A percentile compares a stretch with the other conserved stretches of the same genome.
phyloP scores from a whole-genome alignment of 2,888 invertebrate species.

The Diadegma fenestrale region DNA sequence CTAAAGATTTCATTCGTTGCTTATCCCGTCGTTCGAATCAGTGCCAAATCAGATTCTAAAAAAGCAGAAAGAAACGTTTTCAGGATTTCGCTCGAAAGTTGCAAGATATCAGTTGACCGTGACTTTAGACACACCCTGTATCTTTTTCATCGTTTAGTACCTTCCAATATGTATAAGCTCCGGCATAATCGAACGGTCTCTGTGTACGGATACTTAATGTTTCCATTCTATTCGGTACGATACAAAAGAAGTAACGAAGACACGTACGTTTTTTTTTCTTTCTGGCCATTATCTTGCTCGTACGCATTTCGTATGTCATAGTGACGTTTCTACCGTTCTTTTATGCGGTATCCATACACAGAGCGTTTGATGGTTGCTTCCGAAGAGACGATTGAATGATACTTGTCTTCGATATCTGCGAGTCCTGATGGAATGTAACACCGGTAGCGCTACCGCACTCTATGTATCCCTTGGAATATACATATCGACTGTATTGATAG shows the following conservation, averaged over 20 bases:
- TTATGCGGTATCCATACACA: conserved; percentile 9
- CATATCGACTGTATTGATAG: not conserved
- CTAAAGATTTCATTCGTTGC: not conserved
- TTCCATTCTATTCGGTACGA: conserved; percentile 60
- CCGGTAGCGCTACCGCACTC: conserved; percentile 43
- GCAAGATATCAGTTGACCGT: not conserved
- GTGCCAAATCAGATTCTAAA: not conserved
- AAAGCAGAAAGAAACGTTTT: not conserved
- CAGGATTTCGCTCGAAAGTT: not conserved
- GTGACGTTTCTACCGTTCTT: conserved; percentile 32
- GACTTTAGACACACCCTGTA: not conserved
- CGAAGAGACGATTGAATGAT: conserved; percentile 23
- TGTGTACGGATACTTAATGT: conserved; percentile 43
- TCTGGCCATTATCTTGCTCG: conserved; percentile 41
- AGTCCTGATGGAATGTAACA: conserved; percentile 32
- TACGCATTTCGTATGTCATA: conserved; percentile 20
- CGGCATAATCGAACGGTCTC: conserved; percentile 36
- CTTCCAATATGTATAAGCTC: conserved; percentile 41
- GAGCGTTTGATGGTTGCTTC: conserved; percentile 8
- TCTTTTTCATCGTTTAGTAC: conserved; percentile 17
- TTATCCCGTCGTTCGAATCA: too few relatives aligned
- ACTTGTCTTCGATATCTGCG: conserved; percentile 26
- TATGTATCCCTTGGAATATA: not conserved
- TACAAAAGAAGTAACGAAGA: conserved; percentile 25
- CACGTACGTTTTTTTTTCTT: conserved; percentile 14